Evolutionary conservation across 2,888 invertebrate genomes (phyloP), one percentile per base, ranked within the genome.

Genomic region (Mesorhabditis spiculigera): DNA sequence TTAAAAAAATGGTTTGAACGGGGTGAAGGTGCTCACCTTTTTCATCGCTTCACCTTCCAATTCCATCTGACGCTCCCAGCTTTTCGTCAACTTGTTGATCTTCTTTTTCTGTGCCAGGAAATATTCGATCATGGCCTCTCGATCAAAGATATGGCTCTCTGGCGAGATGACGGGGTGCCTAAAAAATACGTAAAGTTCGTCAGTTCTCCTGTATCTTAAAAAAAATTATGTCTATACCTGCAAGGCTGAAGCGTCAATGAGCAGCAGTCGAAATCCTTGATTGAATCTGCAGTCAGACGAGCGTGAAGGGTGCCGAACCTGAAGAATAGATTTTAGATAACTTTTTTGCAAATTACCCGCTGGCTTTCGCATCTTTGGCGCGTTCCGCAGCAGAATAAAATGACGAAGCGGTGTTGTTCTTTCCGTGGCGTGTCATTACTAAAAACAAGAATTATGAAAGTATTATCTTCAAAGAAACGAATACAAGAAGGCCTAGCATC

Each of bases 331-430:
- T 10, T 16, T n/a, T 28, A 28, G 28, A 28, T 28, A 28, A 28
- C 28, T 28, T 28, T n/a, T n/a, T n/a, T n/a, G n/a, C 4, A 6
- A 65, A 8, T 43, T 28, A 65, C 43, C 10, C 62, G 4, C 58
- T 8, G 5, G 71, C 73, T 67, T 92, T 91, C 2, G 95, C 94
- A 86, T 98, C 97, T 86, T 94, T 94, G 87, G 94, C 93, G 88
- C 95, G 93, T 86, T 98, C 98, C 83, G 95, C 93, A 84, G 98
- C 97, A 0, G 97, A 95, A 86, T 98, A 99, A 8, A 97, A 96
- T 6, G 96, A 93, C 70, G 95, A 94, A 1, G 98, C 97, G 2
- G 98, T 99, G 85, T 94, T 94, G 88, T 99, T 99, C 87, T 94
- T 91, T 8, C 95, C 97, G 86, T 99, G 98, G 68, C 98, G 90